Evolutionary conservation across 2,888 invertebrate genomes (phyloP).

Genomic region (Apomyelois bistriatella): DNA sequence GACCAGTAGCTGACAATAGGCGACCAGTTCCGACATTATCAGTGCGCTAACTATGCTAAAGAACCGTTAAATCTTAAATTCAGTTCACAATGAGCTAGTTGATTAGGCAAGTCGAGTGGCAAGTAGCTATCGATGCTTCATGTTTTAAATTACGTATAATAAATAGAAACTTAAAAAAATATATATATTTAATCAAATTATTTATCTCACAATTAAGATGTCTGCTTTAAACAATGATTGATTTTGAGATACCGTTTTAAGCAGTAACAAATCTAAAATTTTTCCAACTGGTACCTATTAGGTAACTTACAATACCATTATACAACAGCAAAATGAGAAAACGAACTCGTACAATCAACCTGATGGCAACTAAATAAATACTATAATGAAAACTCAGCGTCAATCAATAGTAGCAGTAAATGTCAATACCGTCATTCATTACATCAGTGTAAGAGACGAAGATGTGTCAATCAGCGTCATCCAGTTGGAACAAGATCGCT

Average conservation of each 20-base stretch:
- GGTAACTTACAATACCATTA: too few relatives aligned
- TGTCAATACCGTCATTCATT: background rate
- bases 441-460: background rate
- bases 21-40: constrained; percentile 40
- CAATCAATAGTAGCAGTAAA: background rate
- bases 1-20: constrained; percentile 51
- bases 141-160: too few relatives aligned
- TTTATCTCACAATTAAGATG: too few relatives aligned
- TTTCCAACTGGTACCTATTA: too few relatives aligned
- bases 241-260: too few relatives aligned
- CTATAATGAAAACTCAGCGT: background rate
- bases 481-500: background rate
- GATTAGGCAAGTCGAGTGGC: background rate
- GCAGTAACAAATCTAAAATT: too few relatives aligned
- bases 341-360: too few relatives aligned
- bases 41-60: constrained; percentile 37
- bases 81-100: constrained; percentile 1
- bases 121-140: background rate
- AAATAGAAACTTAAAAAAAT: too few relatives aligned
- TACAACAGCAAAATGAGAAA: too few relatives aligned
- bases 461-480: background rate
- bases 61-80: constrained; percentile 40
- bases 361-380: too few relatives aligned
- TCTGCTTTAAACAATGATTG: too few relatives aligned
- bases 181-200: too few relatives aligned